Evolutionary conservation across 1,140 invertebrate genomes (phyloP).

Genomic region (Ceratitis capitata): DNA sequence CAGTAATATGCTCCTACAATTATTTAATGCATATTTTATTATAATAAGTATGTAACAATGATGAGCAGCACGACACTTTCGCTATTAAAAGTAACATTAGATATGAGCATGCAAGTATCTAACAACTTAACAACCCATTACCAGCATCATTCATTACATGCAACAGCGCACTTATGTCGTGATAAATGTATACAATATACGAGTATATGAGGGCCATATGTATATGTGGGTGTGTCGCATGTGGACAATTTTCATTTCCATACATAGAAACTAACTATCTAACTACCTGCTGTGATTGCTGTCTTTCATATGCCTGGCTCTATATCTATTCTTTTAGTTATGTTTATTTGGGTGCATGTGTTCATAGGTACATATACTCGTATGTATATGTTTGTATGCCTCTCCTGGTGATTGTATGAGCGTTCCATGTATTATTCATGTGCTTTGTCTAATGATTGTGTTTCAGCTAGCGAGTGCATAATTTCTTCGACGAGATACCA

Average conservation of each 20-base stretch:
- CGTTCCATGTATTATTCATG: constrained; percentile 8
- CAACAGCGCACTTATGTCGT: not conserved
- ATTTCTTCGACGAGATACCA: not conserved
- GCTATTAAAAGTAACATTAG: not conserved
- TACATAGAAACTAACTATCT: not conserved
- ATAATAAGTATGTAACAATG: not conserved
- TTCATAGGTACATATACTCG: no score
- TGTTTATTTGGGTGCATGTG: not conserved
- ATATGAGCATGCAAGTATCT: not conserved
- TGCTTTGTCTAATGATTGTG: not conserved
- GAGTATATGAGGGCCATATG: no score
- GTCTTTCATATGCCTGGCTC: not conserved
- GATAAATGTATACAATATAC: not conserved
- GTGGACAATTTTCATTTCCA: not conserved
- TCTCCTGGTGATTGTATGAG: no score
- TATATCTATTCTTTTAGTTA: not conserved
- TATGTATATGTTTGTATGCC: no score
- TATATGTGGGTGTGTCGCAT: not conserved
- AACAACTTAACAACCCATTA: constrained; percentile 13
- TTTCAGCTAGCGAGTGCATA: not conserved
- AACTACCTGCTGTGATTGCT: not conserved
- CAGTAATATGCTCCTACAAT: not conserved
- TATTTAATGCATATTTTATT: not conserved
- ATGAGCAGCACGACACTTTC: not conserved
- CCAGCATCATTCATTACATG: not conserved